phyloP scores from a whole-genome alignment of 2,888 invertebrate species.

The Aspidapion aeneum region DNA sequence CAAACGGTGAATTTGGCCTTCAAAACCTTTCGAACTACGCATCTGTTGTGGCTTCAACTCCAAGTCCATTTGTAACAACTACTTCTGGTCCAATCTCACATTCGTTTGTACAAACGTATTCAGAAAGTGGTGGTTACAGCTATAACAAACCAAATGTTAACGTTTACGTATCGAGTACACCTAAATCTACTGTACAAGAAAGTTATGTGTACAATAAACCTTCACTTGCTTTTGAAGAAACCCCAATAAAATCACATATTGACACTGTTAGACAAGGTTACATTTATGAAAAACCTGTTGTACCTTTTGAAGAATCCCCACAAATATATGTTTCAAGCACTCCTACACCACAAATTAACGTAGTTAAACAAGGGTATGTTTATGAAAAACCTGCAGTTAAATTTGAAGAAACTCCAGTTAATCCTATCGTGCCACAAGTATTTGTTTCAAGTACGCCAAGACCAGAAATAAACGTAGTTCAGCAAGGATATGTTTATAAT shows the following conservation, averaged over 20 bases:
- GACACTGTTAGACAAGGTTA: constrained; percentile 13
- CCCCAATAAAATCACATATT: neutral
- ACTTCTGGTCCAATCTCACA: constrained; percentile 21
- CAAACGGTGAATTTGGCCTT: constrained; percentile 20
- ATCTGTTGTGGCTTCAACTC: constrained; percentile 30
- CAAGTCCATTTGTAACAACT: constrained; percentile 28
- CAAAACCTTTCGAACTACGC: constrained; percentile 28
- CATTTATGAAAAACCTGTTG: constrained; percentile 23
- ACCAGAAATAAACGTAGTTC: neutral
- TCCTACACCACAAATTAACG: neutral
- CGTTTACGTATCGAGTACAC: constrained; percentile 38
- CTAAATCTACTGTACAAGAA: constrained; percentile 37
- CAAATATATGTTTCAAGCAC: neutral
- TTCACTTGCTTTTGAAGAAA: constrained; percentile 8
- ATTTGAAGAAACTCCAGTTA: constrained; percentile 15
- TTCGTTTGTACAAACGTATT: constrained; percentile 11
- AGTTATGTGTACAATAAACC: constrained; percentile 27
- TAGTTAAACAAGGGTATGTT: constrained; percentile 14
- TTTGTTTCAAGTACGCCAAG: neutral
- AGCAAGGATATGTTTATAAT: constrained; percentile 1
- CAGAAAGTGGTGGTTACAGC: constrained; percentile 39
- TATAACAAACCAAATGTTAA: constrained; percentile 36
- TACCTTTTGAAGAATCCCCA: constrained; percentile 21
- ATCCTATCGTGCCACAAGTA: neutral
- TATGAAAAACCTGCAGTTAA: constrained; percentile 23